Conservation (phyloP, 2,888 invertebrate genomes). For the Latrodectus elegans region DNA sequence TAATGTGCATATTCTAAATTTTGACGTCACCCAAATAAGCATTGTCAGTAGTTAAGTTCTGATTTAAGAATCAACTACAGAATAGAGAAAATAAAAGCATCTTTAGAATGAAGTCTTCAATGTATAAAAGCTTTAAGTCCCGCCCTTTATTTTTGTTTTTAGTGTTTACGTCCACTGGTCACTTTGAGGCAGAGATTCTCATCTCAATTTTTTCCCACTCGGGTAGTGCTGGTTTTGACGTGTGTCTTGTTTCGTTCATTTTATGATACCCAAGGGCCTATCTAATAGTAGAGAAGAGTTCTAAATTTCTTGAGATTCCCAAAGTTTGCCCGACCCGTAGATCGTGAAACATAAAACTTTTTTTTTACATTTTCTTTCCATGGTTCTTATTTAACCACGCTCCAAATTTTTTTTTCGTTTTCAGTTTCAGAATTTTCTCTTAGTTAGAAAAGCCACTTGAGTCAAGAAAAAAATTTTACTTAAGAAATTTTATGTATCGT, state of each 20-base stretch:
- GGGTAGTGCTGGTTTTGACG: slow-evolving; percentile 38
- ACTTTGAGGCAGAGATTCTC: slow-evolving; percentile 30
- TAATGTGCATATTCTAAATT: no score
- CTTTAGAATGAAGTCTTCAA: not conserved
- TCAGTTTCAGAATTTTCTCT: not conserved
- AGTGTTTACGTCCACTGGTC: slow-evolving; percentile 6
- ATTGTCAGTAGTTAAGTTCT: no score
- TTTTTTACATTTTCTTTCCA: slow-evolving; percentile 1
- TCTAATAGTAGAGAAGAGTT: slow-evolving; percentile 33
- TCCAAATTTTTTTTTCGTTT: not conserved
- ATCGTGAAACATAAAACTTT: slow-evolving; percentile 18
- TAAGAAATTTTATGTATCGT: not conserved
- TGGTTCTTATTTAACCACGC: slow-evolving; percentile 39
- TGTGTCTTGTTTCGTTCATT: slow-evolving; percentile 63
- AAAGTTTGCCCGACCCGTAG: slow-evolving; percentile 29
- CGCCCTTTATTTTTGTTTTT: not conserved
- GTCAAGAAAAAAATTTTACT: not conserved
- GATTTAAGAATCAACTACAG: no score
- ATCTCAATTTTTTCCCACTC: slow-evolving; percentile 12
- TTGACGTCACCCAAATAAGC: no score
- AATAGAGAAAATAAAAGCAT: not conserved
- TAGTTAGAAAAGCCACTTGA: not conserved
- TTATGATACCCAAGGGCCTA: slow-evolving; percentile 47
- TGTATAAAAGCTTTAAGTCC: not conserved
- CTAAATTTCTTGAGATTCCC: slow-evolving; percentile 32